A percentile compares a stretch with the other conserved stretches of the same genome.
Conservation (phyloP, 2,888 invertebrate genomes). For the Tanytarsus gracilentus region DNA sequence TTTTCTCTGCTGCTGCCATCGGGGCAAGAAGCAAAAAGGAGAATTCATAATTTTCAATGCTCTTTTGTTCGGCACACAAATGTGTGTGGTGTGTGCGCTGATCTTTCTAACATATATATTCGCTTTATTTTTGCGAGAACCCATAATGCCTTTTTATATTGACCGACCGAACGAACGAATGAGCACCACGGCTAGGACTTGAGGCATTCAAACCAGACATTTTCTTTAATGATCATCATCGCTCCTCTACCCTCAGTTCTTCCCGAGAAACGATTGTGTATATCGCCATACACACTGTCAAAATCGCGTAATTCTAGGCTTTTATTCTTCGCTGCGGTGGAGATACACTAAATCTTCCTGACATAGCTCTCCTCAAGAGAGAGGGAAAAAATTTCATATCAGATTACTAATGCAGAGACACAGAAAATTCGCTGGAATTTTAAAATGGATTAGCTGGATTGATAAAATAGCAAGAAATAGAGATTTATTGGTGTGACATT, state of each 20-base stretch:
- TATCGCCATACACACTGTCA: too few relatives aligned
- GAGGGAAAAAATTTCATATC: too few relatives aligned
- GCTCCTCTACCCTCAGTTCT: too few relatives aligned
- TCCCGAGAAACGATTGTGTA: too few relatives aligned
- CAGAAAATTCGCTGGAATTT: constrained; percentile 27
- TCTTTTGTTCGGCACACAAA: constrained; percentile 8
- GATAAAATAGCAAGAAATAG: constrained; percentile 18
- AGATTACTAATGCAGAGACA: constrained; percentile 27
- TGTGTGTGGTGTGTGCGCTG: not conserved
- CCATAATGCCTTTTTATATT: not conserved
- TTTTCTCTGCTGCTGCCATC: not conserved
- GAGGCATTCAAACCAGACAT: constrained; percentile 12
- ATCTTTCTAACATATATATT: not conserved
- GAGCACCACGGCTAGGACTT: too few relatives aligned
- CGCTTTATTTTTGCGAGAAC: constrained; percentile 1
- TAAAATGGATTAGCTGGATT: constrained; percentile 9
- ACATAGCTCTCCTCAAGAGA: not conserved
- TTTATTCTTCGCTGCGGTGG: not conserved
- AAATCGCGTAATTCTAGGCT: constrained; percentile 1
- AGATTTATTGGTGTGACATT: constrained; percentile 19
- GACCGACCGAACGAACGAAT: not conserved
- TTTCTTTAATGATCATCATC: constrained; percentile 19
- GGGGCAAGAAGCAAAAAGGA: constrained; percentile 16
- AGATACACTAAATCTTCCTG: constrained; percentile 8
- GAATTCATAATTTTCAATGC: constrained; percentile 18